phyloP scores from a whole-genome alignment of 2,797 vertebrate genomes.

The Taenioides sp. region DNA sequence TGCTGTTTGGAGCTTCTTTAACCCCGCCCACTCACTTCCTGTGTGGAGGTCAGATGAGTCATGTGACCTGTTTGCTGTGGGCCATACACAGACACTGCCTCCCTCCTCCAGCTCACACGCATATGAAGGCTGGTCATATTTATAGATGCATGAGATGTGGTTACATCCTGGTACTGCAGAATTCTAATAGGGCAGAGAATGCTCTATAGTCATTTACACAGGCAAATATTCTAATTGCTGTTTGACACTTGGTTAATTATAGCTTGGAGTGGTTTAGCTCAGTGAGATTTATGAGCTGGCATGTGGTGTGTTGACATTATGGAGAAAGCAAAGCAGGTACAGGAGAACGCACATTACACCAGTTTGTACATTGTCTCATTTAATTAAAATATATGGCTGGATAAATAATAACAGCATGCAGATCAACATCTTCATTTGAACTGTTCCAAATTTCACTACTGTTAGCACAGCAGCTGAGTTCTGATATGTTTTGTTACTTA shows the following conservation, averaged over 20 bases:
- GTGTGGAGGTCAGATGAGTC: too few relatives aligned
- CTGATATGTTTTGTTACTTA: too few relatives aligned
- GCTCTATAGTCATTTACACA: not conserved
- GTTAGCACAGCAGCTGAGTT: too few relatives aligned
- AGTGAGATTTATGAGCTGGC: not conserved
- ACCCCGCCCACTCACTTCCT: too few relatives aligned
- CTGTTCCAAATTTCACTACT: too few relatives aligned
- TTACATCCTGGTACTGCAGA: not conserved
- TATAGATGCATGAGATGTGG: not conserved
- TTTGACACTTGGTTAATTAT: constrained; percentile 4
- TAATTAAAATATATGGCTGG: not conserved
- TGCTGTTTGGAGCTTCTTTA: too few relatives aligned
- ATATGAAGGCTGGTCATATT: not conserved
- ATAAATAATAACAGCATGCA: not conserved
- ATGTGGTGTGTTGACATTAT: not conserved
- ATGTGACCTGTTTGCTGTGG: too few relatives aligned
- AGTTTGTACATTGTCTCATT: not conserved
- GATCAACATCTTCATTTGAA: not conserved
- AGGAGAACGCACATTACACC: not conserved
- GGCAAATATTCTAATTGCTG: not conserved
- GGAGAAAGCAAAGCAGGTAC: not conserved
- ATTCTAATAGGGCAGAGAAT: not conserved
- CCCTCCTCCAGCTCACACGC: not conserved
- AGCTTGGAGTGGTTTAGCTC: not conserved
- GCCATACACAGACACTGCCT: not conserved